Base-by-base conservation (phyloP, 2,797 vertebrate genomes). In the Chelon labrosus region DNA sequence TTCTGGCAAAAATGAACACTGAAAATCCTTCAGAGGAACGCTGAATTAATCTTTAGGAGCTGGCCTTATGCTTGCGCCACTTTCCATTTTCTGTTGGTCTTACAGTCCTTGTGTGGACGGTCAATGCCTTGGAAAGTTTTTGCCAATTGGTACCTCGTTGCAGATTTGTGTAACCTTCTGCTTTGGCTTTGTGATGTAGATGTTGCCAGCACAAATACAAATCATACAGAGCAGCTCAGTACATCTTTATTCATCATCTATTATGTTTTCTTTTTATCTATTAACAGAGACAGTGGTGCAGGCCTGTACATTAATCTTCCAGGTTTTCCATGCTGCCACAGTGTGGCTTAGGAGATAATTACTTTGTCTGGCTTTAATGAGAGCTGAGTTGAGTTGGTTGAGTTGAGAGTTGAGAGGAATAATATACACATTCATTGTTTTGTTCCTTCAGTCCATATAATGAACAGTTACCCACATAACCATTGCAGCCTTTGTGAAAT, bases 341-440 rank as follows among this genome's bases (percentile, higher is more conserved):
- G 37, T 20, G 19, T 44, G 38, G 19, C 35, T 56, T 20, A 65
- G 56, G 5, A 66, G n/a, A 66, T 82, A 20, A 75, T 80, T 56
- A 51, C 13, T 69, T 71, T 70, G n/a, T 49, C 10, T 35, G 59
- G 50, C n/a, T 79, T 58, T 56, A 54, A 62, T 67, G 35, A 65
- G 27, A n/a, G n/a, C n/a, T n/a, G n/a, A n/a, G n/a, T n/a, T n/a
- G n/a, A n/a, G n/a, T n/a, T 65, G 71, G 64, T 27, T 75, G 59
- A 86, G 63, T 56, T 63, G 80, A 75, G 25, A 66, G 41, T 38
- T 38, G 9, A 56, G 47, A 35, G 31, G 11, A 70, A 20, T 44
- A 12, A 58, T 2, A 50, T 37, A 5, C n/a, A 38, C 37, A 62
- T 16, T 9, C 38, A 52, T 3, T 12, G 20, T 57, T 62, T 25